phyloP scores from a whole-genome alignment of 2,113 vertebrate genomes.

The Catagonus wagneri region DNA sequence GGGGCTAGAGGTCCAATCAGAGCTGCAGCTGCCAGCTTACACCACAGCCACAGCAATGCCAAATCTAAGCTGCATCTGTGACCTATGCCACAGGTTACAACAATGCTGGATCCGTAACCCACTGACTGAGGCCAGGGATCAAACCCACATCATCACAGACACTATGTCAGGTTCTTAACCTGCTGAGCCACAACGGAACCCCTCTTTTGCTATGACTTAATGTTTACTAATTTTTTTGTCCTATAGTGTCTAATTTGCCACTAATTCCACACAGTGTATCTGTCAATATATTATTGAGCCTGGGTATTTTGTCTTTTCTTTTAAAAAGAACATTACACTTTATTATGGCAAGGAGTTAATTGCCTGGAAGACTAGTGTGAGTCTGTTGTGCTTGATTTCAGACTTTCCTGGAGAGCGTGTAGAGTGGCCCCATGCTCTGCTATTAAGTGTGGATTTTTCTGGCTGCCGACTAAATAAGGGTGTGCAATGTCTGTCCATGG shows the following conservation, averaged over 20 bases:
- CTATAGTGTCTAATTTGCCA: background rate
- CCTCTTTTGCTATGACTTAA: background rate
- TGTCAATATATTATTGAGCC: background rate
- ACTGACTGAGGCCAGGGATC: too few relatives aligned
- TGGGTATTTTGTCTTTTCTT: background rate
- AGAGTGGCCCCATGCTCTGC: background rate
- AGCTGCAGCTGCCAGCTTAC: too few relatives aligned
- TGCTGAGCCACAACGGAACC: too few relatives aligned
- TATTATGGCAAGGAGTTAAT: background rate
- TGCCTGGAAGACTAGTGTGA: background rate
- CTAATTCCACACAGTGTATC: background rate
- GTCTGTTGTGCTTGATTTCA: background rate
- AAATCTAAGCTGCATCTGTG: too few relatives aligned
- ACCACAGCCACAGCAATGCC: too few relatives aligned
- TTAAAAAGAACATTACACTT: background rate
- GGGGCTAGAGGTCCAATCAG: too few relatives aligned
- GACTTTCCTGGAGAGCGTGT: background rate
- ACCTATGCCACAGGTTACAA: too few relatives aligned
- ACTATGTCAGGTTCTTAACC: too few relatives aligned
- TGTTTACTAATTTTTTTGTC: background rate
- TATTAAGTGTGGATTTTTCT: background rate
- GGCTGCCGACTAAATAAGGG: background rate
- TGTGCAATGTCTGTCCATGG: rapidly evolving
- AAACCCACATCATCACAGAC: too few relatives aligned
- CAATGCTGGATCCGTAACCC: too few relatives aligned